These are phyloP conservation scores for Melanotaenia maccullochi DNA, from an alignment of 2,797 vertebrate genomes.

Conservation along the genomic window DNA sequence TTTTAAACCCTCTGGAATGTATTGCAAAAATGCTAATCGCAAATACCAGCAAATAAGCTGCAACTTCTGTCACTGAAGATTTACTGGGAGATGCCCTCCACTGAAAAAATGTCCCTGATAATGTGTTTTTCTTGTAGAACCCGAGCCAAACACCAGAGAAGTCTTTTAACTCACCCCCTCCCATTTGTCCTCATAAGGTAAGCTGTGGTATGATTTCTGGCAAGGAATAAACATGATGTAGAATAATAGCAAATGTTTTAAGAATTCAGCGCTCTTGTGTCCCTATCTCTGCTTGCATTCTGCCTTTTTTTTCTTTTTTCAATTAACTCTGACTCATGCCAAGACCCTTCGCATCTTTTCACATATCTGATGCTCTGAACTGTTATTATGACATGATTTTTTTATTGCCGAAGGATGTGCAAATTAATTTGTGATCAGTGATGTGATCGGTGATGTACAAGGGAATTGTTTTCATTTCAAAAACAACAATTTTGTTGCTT, in stretches of 20 bases:
- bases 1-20: constrained; percentile 53
- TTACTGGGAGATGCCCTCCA: constrained; percentile 53
- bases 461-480: constrained; percentile 11
- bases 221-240: constrained; percentile 27
- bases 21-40: constrained; percentile 60
- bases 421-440: constrained; percentile 17
- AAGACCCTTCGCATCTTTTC: constrained; percentile 4
- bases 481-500: constrained; percentile 5
- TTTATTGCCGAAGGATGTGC: constrained; percentile 1
- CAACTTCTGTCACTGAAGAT: constrained; percentile 67
- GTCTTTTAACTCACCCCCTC: constrained; percentile 77
- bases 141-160: constrained; percentile 81
- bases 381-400: not conserved
- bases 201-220: constrained; percentile 51
- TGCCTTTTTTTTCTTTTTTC: not conserved
- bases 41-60: constrained; percentile 59
- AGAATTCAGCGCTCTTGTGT: constrained; percentile 16
- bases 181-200: constrained; percentile 87
- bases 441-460: constrained; percentile 13
- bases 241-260: constrained; percentile 41
- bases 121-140: constrained; percentile 83
- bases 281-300: not conserved
- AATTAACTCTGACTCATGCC: constrained; percentile 8
- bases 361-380: constrained; percentile 12
- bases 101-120: constrained; percentile 70